Conservation (phyloP, 2,797 vertebrate genomes). For the Bucorvus abyssinicus region DNA sequence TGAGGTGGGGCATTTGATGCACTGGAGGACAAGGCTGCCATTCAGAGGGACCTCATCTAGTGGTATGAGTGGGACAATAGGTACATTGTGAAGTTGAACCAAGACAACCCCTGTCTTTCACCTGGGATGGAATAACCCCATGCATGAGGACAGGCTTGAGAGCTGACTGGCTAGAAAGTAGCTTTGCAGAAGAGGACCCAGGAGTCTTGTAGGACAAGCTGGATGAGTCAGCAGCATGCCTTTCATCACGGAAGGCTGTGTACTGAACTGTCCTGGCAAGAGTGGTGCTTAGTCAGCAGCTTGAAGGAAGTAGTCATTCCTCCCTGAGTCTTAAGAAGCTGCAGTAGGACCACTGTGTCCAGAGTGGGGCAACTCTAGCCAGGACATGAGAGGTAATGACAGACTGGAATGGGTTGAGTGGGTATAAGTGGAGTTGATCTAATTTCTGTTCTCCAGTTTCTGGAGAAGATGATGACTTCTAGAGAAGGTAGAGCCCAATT, state of each 20-base stretch:
- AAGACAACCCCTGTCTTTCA: background rate
- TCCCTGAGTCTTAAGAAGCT: background rate
- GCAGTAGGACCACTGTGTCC: background rate
- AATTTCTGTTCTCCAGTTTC: background rate
- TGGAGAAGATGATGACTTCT: background rate
- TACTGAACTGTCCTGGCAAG: background rate
- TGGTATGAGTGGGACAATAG: background rate
- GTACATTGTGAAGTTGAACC: background rate
- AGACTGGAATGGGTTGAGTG: background rate
- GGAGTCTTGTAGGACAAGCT: background rate
- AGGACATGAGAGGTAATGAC: background rate
- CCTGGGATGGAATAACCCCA: background rate
- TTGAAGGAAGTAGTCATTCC: background rate
- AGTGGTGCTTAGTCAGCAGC: background rate
- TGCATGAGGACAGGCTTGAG: background rate
- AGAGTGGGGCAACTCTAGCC: background rate
- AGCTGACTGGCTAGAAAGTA: background rate
- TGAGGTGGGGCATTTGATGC: accelerated
- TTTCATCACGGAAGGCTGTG: background rate
- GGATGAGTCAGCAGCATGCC: background rate
- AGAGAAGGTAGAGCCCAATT: background rate
- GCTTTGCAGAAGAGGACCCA: background rate
- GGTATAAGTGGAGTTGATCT: background rate
- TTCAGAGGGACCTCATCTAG: background rate
- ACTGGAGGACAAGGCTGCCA: background rate